A percentile compares a stretch with the other conserved stretches of the same genome.
Evolutionary conservation across 2,797 vertebrate genomes (phyloP).

Genomic region (Pseudochromis fuscus): DNA sequence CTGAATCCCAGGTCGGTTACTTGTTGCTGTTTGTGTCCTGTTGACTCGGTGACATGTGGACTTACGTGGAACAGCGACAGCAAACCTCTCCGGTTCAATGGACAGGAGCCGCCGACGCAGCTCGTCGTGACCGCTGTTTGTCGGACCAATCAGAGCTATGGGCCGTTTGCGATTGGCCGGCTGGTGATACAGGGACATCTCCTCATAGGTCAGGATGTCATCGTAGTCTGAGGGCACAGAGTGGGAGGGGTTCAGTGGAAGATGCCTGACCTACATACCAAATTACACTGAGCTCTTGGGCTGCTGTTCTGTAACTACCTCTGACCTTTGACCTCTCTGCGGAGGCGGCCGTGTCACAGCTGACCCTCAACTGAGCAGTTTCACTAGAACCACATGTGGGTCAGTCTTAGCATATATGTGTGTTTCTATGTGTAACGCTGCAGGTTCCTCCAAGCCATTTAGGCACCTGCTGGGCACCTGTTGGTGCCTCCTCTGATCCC

Average conservation of each 20-base stretch:
- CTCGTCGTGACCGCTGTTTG: slow-evolving; percentile 94
- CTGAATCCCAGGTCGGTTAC: background rate
- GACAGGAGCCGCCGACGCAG: slow-evolving; percentile 91
- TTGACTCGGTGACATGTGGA: background rate
- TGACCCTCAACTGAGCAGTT: slow-evolving; percentile 1
- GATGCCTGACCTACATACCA: slow-evolving; percentile 8
- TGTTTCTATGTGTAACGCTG: slow-evolving; percentile 27
- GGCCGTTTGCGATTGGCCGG: slow-evolving; percentile 93
- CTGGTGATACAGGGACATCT: slow-evolving; percentile 98
- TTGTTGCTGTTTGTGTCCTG: background rate
- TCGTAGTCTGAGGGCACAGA: slow-evolving; percentile 87
- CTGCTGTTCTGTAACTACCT: slow-evolving; percentile 16
- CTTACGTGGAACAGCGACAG: slow-evolving; percentile 94
- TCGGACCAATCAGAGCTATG: slow-evolving; percentile 91
- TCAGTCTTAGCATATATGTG: background rate
- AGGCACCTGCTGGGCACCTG: slow-evolving; percentile 72
- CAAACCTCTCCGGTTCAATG: slow-evolving; percentile 90
- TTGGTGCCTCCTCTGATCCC: slow-evolving; percentile 59
- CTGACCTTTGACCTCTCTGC: slow-evolving; percentile 31
- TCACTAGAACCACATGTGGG: background rate
- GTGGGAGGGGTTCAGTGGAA: slow-evolving; percentile 30
- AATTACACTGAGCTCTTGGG: slow-evolving; percentile 27
- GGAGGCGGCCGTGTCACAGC: too few relatives aligned
- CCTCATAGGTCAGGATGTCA: slow-evolving; percentile 95
- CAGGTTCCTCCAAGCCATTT: slow-evolving; percentile 60